Evolutionary conservation across 1,140 invertebrate genomes (phyloP).

Genomic region (Monochamus saltuarius): DNA sequence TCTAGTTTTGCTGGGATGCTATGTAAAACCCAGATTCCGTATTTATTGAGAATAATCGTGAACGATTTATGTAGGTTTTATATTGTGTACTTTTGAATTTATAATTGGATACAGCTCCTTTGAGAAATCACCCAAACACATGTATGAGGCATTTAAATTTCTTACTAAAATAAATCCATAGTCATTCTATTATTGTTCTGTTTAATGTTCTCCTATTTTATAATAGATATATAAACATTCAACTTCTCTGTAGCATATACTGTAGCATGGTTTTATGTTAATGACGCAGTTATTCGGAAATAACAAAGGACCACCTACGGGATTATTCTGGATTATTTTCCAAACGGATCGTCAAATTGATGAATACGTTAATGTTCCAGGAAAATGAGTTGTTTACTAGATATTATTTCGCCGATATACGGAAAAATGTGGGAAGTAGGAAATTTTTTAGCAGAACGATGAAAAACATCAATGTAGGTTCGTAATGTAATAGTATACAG

Average conservation of each 20-base stretch:
- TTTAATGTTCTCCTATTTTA: conserved; percentile 28
- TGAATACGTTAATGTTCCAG: too few species aligned
- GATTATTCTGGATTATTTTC: too few species aligned
- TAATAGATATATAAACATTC: conserved; percentile 27
- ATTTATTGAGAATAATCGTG: too few species aligned
- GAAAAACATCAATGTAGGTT: too few species aligned
- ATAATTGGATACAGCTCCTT: conserved; percentile 27
- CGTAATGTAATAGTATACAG: too few species aligned
- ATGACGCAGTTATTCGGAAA: conserved; percentile 7
- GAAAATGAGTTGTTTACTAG: too few species aligned
- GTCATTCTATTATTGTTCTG: conserved; percentile 29
- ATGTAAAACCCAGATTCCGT: conserved; percentile 7
- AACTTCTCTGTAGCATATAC: conserved; percentile 19
- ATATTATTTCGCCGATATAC: too few species aligned
- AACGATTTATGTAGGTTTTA: conserved; percentile 25
- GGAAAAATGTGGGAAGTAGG: too few species aligned
- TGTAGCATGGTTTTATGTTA: conserved; percentile 16
- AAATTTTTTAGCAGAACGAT: too few species aligned
- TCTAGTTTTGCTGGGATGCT: conserved; percentile 6
- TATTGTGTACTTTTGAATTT: conserved; percentile 27
- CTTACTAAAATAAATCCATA: conserved; percentile 26
- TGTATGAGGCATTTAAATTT: conserved; percentile 22
- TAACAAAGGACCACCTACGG: conserved; percentile 6
- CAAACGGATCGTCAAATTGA: too few species aligned
- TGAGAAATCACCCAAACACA: conserved; percentile 23